These are phyloP conservation scores for Callosobruchus maculatus DNA, from an alignment of 2,888 invertebrate species.

Conservation along the genomic window DNA sequence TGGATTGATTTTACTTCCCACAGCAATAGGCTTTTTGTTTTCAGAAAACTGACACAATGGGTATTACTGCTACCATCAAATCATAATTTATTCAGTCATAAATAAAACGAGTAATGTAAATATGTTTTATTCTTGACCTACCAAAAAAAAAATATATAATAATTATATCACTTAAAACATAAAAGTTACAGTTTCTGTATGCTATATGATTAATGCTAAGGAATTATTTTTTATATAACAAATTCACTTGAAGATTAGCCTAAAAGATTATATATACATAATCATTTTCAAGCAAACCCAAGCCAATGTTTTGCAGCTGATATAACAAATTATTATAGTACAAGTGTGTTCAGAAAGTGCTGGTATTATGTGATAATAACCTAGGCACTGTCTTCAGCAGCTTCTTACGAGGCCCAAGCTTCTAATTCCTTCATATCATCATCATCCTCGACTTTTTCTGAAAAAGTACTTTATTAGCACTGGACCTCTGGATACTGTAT, in stretches of 20 bases:
- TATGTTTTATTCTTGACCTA: not conserved
- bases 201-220: not conserved
- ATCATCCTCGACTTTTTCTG: conserved; percentile 62
- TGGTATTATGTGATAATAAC: not conserved
- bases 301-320: not conserved
- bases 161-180: not conserved
- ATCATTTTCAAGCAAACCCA: not conserved
- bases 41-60: no score
- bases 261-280: not conserved
- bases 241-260: not conserved
- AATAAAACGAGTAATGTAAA: not conserved
- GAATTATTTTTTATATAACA: not conserved
- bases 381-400: not conserved
- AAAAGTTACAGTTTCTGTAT: not conserved
- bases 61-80: no score
- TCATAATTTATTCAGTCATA: no score
- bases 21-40: no score
- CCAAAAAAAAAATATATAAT: not conserved
- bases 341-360: not conserved
- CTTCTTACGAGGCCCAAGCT: conserved; percentile 68
- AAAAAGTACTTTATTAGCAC: no score
- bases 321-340: not conserved
- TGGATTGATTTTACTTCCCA: no score
- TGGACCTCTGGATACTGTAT: no score
- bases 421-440: conserved; percentile 72